phyloP scores from a whole-genome alignment of 2,797 vertebrate genomes.

The Hydrophis major region DNA sequence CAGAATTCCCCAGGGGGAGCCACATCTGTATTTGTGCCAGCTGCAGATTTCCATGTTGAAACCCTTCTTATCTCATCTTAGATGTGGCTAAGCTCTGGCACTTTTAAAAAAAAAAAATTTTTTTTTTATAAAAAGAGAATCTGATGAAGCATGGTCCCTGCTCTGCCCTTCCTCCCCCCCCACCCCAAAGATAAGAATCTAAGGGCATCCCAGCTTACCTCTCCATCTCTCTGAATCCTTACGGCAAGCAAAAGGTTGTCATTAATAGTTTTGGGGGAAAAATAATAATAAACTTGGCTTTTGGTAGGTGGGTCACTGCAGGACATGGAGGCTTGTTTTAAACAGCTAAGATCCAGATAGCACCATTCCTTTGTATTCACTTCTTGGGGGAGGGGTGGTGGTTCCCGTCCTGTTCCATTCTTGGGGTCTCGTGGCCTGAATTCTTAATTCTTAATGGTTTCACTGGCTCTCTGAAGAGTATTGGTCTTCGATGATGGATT shows the following conservation, averaged over 20 bases:
- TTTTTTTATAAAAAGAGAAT: background rate
- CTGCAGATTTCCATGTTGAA: slow-evolving; percentile 48
- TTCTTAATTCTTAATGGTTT: slow-evolving; percentile 23
- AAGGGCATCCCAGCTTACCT: background rate
- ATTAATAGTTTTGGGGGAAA: rapidly evolving
- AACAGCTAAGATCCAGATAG: background rate
- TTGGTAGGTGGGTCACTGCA: background rate
- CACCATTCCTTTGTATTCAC: slow-evolving; percentile 9
- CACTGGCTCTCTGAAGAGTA: slow-evolving; percentile 2
- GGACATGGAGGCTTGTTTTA: background rate
- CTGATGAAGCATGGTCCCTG: background rate
- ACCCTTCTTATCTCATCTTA: background rate
- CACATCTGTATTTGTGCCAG: slow-evolving; percentile 30
- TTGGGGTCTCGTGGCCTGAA: background rate
- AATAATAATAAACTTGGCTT: rapidly evolving
- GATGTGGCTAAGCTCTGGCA: background rate
- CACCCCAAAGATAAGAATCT: background rate
- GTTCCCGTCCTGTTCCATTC: background rate
- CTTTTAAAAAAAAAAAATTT: too few species aligned
- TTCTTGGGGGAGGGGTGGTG: background rate
- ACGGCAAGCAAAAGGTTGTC: background rate
- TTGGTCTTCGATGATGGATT: slow-evolving; percentile 36
- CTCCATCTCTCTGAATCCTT: background rate
- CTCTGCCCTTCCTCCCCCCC: too few species aligned
- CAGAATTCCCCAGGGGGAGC: too few species aligned